These are phyloP conservation scores for Gobionotothen gibberifrons DNA, from an alignment of 2,797 vertebrate genomes.

Conservation along the genomic window DNA sequence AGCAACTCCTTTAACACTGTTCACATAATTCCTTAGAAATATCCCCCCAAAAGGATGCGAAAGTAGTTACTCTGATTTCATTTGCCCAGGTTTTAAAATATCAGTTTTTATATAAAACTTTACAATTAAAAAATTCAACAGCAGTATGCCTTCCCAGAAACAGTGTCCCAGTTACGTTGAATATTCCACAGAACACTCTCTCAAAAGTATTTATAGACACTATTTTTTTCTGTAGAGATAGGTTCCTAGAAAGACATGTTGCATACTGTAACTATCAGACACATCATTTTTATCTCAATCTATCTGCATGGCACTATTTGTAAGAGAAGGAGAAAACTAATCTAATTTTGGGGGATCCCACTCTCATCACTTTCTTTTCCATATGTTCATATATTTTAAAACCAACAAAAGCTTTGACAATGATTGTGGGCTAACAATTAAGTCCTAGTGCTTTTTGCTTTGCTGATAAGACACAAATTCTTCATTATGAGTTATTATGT, in stretches of 20 bases:
- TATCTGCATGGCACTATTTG: not conserved
- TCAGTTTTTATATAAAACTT: constrained; percentile 4
- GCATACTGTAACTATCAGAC: constrained; percentile 9
- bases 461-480: constrained; percentile 18
- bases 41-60: too few relatives aligned
- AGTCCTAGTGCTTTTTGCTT: not conserved
- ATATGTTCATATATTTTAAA: not conserved
- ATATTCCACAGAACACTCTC: constrained; percentile 15
- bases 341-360: too few relatives aligned
- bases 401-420: constrained; percentile 8
- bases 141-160: constrained; percentile 6
- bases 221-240: not conserved
- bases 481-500: constrained; percentile 16
- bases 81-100: not conserved
- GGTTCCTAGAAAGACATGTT: not conserved
- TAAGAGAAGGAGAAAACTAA: not conserved
- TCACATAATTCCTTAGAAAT: too few relatives aligned
- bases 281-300: constrained; percentile 3
- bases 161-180: constrained; percentile 29
- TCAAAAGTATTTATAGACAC: not conserved
- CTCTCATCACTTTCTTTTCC: not conserved
- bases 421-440: constrained; percentile 20
- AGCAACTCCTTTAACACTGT: too few relatives aligned
- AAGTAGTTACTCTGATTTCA: not conserved
- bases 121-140: constrained; percentile 35